Evolutionary conservation across 2,113 vertebrate genomes (phyloP).

Genomic region (Cheirogaleus medius): DNA sequence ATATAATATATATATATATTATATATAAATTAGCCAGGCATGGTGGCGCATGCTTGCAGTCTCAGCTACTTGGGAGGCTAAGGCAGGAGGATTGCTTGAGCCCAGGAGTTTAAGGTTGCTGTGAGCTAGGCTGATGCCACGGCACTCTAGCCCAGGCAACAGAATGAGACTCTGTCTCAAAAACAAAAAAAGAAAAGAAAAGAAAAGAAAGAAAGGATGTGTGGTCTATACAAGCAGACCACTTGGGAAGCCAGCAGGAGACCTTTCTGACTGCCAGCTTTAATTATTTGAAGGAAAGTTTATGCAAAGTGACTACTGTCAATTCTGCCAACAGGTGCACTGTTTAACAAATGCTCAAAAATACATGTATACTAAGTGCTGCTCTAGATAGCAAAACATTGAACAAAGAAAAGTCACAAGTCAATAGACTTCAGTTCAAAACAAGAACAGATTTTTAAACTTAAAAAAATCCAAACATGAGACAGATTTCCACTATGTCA

Average conservation of each 20-base stretch:
- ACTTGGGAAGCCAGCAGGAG: neutral
- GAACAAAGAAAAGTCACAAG: slow-evolving; percentile 27
- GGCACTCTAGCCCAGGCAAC: too few relatives aligned
- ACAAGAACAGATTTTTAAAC: slow-evolving; percentile 22
- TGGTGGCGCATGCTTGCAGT: too few relatives aligned
- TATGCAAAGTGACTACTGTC: neutral
- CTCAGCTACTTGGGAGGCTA: too few relatives aligned
- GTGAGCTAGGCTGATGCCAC: too few relatives aligned
- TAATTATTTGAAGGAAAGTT: neutral
- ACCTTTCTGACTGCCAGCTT: neutral
- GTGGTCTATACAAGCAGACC: neutral
- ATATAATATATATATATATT: too few relatives aligned
- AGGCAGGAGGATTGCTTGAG: too few relatives aligned
- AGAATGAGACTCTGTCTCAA: too few relatives aligned
- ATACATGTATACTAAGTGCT: neutral
- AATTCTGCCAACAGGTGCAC: neutral
- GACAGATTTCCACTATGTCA: neutral
- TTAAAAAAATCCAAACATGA: neutral
- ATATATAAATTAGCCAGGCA: too few relatives aligned
- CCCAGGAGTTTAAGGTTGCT: too few relatives aligned
- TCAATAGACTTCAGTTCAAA: neutral
- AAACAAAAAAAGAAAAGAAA: too few relatives aligned
- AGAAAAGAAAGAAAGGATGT: neutral
- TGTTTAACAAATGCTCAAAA: slow-evolving; percentile 14
- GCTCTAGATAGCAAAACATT: neutral